Evolutionary conservation across 2,113 vertebrate genomes (phyloP).

Genomic region (Micronycteris hirsuta): DNA sequence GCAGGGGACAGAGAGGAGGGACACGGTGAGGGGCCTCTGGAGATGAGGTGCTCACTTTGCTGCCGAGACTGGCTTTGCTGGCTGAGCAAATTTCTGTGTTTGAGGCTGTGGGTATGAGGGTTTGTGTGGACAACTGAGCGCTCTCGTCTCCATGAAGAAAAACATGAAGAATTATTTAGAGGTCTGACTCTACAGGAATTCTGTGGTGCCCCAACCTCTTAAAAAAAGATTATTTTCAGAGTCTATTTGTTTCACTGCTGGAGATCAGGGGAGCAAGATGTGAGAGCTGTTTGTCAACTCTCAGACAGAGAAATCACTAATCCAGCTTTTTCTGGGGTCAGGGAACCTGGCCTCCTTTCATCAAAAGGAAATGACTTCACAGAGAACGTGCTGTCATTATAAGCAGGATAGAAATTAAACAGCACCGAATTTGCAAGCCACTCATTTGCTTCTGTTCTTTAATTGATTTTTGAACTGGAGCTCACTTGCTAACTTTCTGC

Average conservation of each 20-base stretch:
- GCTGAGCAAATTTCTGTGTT: not conserved
- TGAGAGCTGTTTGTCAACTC: slow-evolving; percentile 60
- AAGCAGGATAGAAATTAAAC: slow-evolving; percentile 34
- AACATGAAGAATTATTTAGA: slow-evolving; percentile 39
- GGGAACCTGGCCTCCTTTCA: slow-evolving; percentile 51
- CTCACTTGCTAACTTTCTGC: not conserved
- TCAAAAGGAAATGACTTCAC: slow-evolving; percentile 61
- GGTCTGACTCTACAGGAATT: slow-evolving; percentile 40
- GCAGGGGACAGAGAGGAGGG: not conserved
- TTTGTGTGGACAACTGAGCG: not conserved
- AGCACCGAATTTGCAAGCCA: slow-evolving; percentile 38
- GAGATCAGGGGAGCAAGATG: slow-evolving; percentile 48
- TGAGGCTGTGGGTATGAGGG: not conserved
- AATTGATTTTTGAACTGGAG: slow-evolving; percentile 52
- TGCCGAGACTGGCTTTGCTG: not conserved
- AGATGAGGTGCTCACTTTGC: not conserved
- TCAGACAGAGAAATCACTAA: slow-evolving; percentile 58
- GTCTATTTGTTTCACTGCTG: slow-evolving; percentile 68
- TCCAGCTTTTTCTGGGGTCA: slow-evolving; percentile 62
- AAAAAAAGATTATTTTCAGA: slow-evolving; percentile 55
- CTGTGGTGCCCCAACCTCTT: not conserved
- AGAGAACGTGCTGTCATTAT: slow-evolving; percentile 33
- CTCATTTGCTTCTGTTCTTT: slow-evolving; percentile 55
- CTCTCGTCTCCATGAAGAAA: not conserved
- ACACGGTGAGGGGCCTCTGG: not conserved